Conservation (phyloP, 2,113 vertebrate species). For the Grallaria varia region DNA sequence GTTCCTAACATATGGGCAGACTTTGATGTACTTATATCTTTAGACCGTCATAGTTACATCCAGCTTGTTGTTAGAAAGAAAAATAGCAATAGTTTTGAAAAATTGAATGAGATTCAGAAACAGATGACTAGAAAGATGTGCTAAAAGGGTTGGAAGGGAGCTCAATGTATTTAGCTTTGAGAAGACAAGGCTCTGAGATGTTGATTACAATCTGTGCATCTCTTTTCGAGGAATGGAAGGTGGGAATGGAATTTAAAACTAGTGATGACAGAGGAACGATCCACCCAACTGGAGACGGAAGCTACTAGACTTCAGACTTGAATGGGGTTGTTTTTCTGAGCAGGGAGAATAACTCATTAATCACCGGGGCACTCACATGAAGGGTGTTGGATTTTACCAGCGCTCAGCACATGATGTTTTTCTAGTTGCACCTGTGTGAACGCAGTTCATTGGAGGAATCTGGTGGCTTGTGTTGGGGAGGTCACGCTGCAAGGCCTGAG, state of each 20-base stretch:
- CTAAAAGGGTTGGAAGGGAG: not conserved
- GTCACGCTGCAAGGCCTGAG: not conserved
- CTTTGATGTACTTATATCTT: not conserved
- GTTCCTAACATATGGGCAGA: not conserved
- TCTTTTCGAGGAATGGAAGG: not conserved
- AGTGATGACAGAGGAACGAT: not conserved
- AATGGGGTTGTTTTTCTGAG: not conserved
- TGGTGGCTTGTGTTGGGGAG: not conserved
- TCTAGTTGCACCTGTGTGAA: not conserved
- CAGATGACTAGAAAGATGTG: not conserved
- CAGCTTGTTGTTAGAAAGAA: not conserved
- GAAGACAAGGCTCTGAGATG: not conserved
- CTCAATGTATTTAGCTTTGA: not conserved
- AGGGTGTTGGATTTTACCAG: not conserved
- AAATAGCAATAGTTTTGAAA: not conserved
- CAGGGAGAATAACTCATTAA: not conserved
- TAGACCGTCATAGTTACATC: not conserved
- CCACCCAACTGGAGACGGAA: not conserved
- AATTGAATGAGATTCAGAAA: not conserved
- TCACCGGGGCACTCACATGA: not conserved
- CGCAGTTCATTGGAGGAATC: not conserved
- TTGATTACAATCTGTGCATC: not conserved
- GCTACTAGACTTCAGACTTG: not conserved
- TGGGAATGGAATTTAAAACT: not conserved
- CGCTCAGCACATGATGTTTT: not conserved